Base-by-base conservation (phyloP, 2,888 invertebrate species). In the Stenichneumon culpator region DNA sequence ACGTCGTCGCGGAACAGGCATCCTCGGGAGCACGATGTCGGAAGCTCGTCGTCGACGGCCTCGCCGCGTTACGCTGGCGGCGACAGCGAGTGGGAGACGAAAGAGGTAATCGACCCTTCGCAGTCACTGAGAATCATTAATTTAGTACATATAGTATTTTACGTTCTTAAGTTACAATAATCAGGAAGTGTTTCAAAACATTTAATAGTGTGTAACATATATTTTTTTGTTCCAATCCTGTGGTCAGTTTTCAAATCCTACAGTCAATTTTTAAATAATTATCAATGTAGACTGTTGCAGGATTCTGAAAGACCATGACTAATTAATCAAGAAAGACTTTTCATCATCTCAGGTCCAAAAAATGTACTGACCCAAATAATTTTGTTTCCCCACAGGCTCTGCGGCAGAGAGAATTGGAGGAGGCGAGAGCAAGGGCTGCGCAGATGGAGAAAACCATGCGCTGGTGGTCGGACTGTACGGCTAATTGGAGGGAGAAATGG, bases 391-490 rank as follows among this genome's bases (percentile, higher is more conserved):
- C 22, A 3, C 32, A 96, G 95, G 96, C 96, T 68, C 94, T 96
- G 82, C 95, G 96, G 14, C 95, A 96, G 90, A 95, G 98, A 69
- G 99, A 99, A 93, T 95, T 99, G 87, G 99, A 99, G 92, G 99
- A 99, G 92, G 98, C 99, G 0, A 95, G 98, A 88, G 98, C 98
- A 3, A 95, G 99, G 86, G 98, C 99, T 19, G 97, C 98, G 0
- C 99, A 99, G 94, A 99, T 99, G 99, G 99, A 99, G 94, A 99
- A 99, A 94, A 99, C 99, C 0, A 99, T 99, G 99, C 95, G 99
- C 83, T 99, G 99, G 99, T 99, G 97, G 99, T 99, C 98, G 74
- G 99, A 99, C 94, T 99, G 99, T 93, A 99, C 99, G 0, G 98
- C 99, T 0, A 98, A 98, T 93, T 98, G 98, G 98, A 95, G 98